Evolutionary conservation across 2,113 vertebrate genomes (phyloP).

Genomic region (Triplophysa dalaica): DNA sequence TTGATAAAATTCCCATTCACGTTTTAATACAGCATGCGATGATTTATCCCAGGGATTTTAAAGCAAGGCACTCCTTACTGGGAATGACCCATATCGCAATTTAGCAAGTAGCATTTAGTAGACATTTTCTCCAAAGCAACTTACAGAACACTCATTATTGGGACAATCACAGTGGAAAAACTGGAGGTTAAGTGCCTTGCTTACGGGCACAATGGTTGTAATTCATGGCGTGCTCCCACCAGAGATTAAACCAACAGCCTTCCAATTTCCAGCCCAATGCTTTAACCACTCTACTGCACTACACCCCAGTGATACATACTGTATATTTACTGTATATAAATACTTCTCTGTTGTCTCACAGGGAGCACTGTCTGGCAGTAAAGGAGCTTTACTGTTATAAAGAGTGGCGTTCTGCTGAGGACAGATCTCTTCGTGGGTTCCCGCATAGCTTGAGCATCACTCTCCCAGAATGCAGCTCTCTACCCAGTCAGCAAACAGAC

Average conservation of each 20-base stretch:
- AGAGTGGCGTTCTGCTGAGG: conserved; percentile 83
- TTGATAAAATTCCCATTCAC: no score
- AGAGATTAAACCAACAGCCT: background rate
- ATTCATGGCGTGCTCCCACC: background rate
- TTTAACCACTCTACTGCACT: background rate
- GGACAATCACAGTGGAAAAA: no score
- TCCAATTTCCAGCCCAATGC: background rate
- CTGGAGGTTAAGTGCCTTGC: background rate
- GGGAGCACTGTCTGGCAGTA: conserved; percentile 93
- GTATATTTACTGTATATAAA: background rate
- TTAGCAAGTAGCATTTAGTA: background rate
- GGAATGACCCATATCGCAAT: background rate
- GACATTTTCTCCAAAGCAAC: background rate
- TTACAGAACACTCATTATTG: background rate
- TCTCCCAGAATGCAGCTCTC: conserved; percentile 81
- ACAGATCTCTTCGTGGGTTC: conserved; percentile 73
- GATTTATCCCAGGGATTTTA: background rate
- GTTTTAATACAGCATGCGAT: background rate
- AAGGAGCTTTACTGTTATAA: conserved; percentile 94
- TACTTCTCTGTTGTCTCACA: conserved; percentile 58
- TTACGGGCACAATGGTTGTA: background rate
- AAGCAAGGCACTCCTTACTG: no score
- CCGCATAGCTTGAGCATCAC: conserved; percentile 68
- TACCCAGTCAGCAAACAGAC: conserved; percentile 83
- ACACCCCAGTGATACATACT: background rate